Evolutionary conservation across 2,888 invertebrate species (phyloP), one percentile per base, ranked within the genome.

Genomic region (Mythimna impura): DNA sequence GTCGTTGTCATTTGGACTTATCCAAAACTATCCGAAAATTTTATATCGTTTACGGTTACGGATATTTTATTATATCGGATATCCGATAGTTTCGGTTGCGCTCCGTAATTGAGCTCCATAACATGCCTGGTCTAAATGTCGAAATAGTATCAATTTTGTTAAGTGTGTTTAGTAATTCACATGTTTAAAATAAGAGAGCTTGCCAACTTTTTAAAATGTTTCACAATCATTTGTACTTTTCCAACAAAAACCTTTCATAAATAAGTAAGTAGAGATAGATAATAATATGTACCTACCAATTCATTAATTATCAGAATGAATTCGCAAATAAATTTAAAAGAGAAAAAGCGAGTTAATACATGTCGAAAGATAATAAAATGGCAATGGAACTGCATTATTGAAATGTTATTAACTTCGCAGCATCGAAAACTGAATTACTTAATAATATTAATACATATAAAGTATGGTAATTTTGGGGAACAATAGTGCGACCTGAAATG

Each of bases 351-450:
- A 50, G 9, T 0, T 10, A 9, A 6, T 22, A 36, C 20, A 22
- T 36, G 66, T 54, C 50, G 10, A 80, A 74, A 73, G 74, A 80
- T 66, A 61, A 67, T 64, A 60, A 73, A 80, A 80, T 20, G 58
- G 60, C 25, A 74, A 57, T 80, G 54, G 22, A 67, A 71, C 22
- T 80, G 73, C 43, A 60, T 73, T 60, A 77, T 73, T 66, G 47
- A 66, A 73, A 34, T 66, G 6, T 50, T 66, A 67, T 80, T 68
- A 36, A 62, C n/a, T 30, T 52, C 36, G 64, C 47, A 20, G 12
- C 22, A 34, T 43, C 43, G n/a, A 65, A 76, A 78, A 50, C 7
- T 60, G 60, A 66, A 55, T 72, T 79, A 10, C 61, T 50, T 61
- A 50, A 34, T 57, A 64, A 14, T 25, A 60, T 17, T 58, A 43